Evolutionary conservation across 2,113 vertebrate species (phyloP), one percentile per base, ranked within the genome.

Genomic region (Perca fluviatilis): DNA sequence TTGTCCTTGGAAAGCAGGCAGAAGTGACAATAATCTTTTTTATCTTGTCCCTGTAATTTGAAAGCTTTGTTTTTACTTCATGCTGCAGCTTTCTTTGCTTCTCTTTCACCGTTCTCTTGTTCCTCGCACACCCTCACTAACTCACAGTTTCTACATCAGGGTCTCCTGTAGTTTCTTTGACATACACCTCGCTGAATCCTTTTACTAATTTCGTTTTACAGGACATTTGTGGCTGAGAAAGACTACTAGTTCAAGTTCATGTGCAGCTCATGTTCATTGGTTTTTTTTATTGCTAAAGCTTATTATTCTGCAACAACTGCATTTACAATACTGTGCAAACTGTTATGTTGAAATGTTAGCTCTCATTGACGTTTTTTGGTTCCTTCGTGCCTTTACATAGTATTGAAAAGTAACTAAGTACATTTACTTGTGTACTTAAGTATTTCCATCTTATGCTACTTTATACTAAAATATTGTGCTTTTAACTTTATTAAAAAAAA

Each of bases 21-120:
- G 25, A 7, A 79, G 50, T 74, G 75, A 67, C 77, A 71, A 13
- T 50, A 43, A 83, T 89, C 57, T 47, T 68, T 82, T 84, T 76
- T 57, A 73, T 70, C 40, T 84, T 19, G 16, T 82, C 64, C n/a
- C 10, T 77, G 67, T 79, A 74, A 83, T 77, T 73, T 85, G 73
- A 85, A 63, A 54, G 77, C 82, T 90, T 82, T 79, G 61, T 61
- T 84, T 84, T 76, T 53, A 40, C 47, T 33, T 49, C 1, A 27
- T 13, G 50, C 47, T 81, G 49, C 60, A 80, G 73, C 14, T 63
- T 64, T 63, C 53, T 25, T 54, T 51, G 27, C 6, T 11, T 69
- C 49, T 46, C 50, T 74, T 57, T 61, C 51, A 23, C 40, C 51
- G 3, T 40, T 61, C 23, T 73, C 66, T 61, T 58, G 74, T 69